These are phyloP conservation scores for Dinothrombium tinctorium DNA, from an alignment of 1,140 invertebrate genomes.

Conservation along the genomic window DNA sequence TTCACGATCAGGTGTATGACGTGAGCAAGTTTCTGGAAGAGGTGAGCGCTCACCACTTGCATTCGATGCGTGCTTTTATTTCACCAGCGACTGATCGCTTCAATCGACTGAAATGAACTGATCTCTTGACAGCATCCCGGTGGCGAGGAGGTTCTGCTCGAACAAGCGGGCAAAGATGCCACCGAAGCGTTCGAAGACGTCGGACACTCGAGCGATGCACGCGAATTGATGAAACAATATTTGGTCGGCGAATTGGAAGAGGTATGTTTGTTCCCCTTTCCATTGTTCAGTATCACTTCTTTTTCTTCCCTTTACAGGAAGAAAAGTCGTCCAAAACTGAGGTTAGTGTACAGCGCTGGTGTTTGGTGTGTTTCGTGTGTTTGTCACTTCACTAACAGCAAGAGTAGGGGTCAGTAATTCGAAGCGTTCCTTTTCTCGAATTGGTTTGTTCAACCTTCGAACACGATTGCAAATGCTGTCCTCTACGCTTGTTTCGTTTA, in stretches of 20 bases:
- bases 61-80: background rate
- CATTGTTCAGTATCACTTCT: too few species aligned
- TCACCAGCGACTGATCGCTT: background rate
- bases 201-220: conserved; percentile 83
- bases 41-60: conserved; percentile 2
- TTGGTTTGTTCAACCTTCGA: too few species aligned
- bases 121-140: conserved; percentile 52
- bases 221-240: conserved; percentile 72
- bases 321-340: too few species aligned
- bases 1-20: conserved; percentile 35
- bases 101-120: background rate
- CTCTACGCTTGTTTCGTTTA: too few species aligned
- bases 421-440: too few species aligned
- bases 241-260: conserved; percentile 54
- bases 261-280: too few species aligned
- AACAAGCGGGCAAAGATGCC: conserved; percentile 42
- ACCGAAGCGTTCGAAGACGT: conserved; percentile 38
- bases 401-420: too few species aligned
- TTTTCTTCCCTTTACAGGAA: too few species aligned
- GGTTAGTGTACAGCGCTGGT: too few species aligned
- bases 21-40: conserved; percentile 36
- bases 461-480: too few species aligned
- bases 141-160: conserved; percentile 80
- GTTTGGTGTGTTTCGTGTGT: too few species aligned
- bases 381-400: too few species aligned